Percentiles rank a stretch among this genome's conserved stretches.
Evolutionary conservation across 2,797 vertebrate species (phyloP).

Genomic region (Myotis vivesi): DNA sequence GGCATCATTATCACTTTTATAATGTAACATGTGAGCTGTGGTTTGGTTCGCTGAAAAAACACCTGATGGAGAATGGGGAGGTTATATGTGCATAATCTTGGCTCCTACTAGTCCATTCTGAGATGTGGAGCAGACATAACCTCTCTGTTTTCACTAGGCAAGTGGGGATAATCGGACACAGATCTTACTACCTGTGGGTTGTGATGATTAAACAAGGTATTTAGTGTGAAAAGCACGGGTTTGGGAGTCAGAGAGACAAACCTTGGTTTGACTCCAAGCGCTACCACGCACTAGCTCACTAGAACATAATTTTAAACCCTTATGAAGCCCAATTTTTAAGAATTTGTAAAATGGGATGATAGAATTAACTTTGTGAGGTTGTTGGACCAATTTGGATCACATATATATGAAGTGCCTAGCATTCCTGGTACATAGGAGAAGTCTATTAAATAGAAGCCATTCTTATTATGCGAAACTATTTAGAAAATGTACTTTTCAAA

Average conservation of each 20-base stretch:
- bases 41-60: background rate
- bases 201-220: background rate
- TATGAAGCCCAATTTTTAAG: background rate
- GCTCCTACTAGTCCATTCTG: background rate
- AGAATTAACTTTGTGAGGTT: background rate
- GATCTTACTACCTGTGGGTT: background rate
- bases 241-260: background rate
- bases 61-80: background rate
- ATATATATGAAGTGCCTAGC: background rate
- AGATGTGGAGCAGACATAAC: background rate
- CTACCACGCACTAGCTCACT: background rate
- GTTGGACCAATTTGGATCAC: background rate
- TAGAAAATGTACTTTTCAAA: conserved; percentile 28
- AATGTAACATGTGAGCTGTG: background rate
- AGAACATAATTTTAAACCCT: background rate
- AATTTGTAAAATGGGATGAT: background rate
- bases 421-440: background rate
- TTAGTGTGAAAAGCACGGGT: background rate
- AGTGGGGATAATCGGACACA: background rate
- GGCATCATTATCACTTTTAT: background rate
- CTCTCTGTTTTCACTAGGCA: background rate
- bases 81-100: background rate
- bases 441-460: background rate
- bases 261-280: background rate
- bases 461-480: conserved; percentile 18